Conservation (phyloP, 2,888 invertebrate species). For the Leptura quadrifasciata region DNA sequence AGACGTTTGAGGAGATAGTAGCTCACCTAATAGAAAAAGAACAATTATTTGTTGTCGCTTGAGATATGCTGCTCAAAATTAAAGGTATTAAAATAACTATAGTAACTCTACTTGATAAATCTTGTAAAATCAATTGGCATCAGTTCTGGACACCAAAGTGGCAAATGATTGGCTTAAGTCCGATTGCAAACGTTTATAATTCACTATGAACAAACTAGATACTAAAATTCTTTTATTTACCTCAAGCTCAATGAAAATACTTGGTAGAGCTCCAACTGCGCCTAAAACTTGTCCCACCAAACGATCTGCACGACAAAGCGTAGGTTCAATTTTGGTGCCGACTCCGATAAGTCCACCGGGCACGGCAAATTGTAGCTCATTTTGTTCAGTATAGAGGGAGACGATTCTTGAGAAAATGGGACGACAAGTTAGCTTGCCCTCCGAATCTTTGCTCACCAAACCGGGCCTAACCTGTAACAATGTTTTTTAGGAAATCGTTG, state of each 20-base stretch:
- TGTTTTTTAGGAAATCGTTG: not conserved
- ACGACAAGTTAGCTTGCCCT: conserved; percentile 95
- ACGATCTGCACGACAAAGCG: conserved; percentile 97
- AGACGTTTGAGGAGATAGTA: conserved; percentile 97
- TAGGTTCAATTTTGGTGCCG: conserved; percentile 99
- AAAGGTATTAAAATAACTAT: too few relatives aligned
- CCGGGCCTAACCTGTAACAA: conserved; percentile 86
- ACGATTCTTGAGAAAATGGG: conserved; percentile 98
- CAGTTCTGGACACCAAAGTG: too few relatives aligned
- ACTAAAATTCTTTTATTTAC: conserved; percentile 74
- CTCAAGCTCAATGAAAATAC: conserved; percentile 98
- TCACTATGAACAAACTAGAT: not conserved
- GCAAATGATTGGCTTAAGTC: too few relatives aligned
- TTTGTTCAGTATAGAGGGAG: conserved; percentile 98
- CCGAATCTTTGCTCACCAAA: conserved; percentile 96
- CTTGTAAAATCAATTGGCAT: too few relatives aligned
- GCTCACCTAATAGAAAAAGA: conserved; percentile 75
- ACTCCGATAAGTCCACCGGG: conserved; percentile 99
- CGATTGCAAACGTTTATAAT: too few relatives aligned
- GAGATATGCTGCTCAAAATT: too few relatives aligned
- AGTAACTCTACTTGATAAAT: too few relatives aligned
- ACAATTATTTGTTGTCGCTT: conserved; percentile 5
- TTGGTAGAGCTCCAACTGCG: conserved; percentile 96
- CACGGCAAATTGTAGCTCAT: conserved; percentile 98
- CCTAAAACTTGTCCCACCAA: conserved; percentile 95